Evolutionary conservation across 2,797 vertebrate species (phyloP).

Genomic region (Tangara arthus): DNA sequence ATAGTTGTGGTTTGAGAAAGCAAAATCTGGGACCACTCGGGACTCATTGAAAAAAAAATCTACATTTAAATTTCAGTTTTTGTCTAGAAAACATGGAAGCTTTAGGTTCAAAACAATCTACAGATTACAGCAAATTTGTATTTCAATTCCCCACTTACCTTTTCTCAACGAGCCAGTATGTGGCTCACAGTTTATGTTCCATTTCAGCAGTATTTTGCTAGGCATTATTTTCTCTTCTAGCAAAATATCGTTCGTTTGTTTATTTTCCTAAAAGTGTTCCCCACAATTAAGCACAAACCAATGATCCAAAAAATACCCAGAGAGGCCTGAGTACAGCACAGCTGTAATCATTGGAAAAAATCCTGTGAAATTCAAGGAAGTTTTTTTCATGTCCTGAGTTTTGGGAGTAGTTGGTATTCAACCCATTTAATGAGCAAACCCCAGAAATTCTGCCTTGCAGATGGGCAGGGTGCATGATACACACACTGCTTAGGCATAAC

Average conservation of each 20-base stretch:
- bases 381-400: neutral
- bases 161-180: neutral
- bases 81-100: neutral
- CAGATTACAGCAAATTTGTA: neutral
- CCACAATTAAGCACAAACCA: conserved; percentile 21
- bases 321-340: neutral
- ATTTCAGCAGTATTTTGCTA: neutral
- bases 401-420: neutral
- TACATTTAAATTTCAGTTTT: neutral
- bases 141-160: neutral
- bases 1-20: neutral
- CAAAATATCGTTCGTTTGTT: neutral
- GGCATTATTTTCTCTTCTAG: neutral
- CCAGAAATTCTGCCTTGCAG: neutral
- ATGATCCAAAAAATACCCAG: neutral
- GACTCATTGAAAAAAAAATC: neutral
- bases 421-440: neutral
- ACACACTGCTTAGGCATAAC: neutral
- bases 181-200: neutral
- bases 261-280: conserved; percentile 16
- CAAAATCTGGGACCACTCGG: neutral
- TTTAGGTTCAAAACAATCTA: neutral
- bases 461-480: rapidly evolving
- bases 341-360: neutral
- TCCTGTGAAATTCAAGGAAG: neutral